A percentile compares a stretch with the other conserved stretches of the same genome.
These are phyloP conservation scores for Stigmatopora argus DNA, from an alignment of 2,113 vertebrate genomes.

Conservation along the genomic window DNA sequence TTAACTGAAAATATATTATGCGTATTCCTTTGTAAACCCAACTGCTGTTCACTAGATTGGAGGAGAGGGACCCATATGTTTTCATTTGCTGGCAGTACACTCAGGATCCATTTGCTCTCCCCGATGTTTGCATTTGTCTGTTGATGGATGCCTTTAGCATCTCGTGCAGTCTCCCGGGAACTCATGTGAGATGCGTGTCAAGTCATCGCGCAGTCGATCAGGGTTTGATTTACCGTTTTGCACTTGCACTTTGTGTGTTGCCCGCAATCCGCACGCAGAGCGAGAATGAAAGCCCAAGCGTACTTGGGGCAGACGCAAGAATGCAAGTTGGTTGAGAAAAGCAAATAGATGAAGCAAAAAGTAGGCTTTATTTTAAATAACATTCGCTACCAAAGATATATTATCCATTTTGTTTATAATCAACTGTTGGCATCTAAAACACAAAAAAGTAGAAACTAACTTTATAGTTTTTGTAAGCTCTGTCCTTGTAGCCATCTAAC, in stretches of 20 bases:
- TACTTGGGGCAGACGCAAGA: constrained; percentile 10
- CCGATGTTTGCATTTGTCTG: constrained; percentile 33
- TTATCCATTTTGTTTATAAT: too few relatives aligned
- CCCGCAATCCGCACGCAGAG: not conserved
- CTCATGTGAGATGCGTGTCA: constrained; percentile 30
- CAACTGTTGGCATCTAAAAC: too few relatives aligned
- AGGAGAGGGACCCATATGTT: constrained; percentile 10
- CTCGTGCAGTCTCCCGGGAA: constrained; percentile 12
- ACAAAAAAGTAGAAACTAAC: too few relatives aligned
- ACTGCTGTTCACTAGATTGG: not conserved
- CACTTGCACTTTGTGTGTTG: constrained; percentile 8
- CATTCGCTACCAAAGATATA: too few relatives aligned
- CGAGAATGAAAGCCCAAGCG: constrained; percentile 9
- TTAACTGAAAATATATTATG: not conserved
- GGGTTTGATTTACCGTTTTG: constrained; percentile 32
- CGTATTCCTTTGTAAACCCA: not conserved
- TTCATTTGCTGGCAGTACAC: constrained; percentile 23
- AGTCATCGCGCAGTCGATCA: constrained; percentile 25
- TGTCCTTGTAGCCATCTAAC: too few relatives aligned
- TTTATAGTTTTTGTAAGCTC: too few relatives aligned
- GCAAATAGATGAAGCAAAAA: not conserved
- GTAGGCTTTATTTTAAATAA: too few relatives aligned
- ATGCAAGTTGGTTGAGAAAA: not conserved
- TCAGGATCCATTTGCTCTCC: constrained; percentile 28
- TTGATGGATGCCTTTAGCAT: constrained; percentile 36